Conservation (phyloP, 2,113 vertebrate genomes). For the Tragelaphus scriptus region DNA sequence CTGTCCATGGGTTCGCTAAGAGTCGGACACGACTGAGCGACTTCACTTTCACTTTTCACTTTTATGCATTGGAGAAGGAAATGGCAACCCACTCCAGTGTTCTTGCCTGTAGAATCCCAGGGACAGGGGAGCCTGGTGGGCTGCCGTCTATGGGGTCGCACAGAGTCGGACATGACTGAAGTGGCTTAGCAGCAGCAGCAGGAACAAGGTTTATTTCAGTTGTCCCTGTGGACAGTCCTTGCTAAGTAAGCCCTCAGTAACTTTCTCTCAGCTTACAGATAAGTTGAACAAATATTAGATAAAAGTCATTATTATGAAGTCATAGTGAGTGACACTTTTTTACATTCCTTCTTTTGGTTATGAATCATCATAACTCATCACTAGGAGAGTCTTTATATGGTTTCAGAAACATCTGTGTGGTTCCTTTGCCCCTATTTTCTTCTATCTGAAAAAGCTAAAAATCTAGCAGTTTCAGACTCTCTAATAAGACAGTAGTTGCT, state of each 20-base stretch:
- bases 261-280: neutral
- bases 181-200: neutral
- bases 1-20: too few relatives aligned
- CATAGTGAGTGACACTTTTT: neutral
- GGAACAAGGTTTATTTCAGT: slow-evolving; percentile 32
- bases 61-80: too few relatives aligned
- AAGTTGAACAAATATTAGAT: neutral
- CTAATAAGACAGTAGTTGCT: neutral
- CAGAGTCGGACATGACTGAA: too few relatives aligned
- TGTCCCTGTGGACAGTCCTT: neutral
- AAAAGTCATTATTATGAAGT: neutral
- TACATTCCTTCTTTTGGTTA: neutral
- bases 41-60: too few relatives aligned
- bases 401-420: neutral
- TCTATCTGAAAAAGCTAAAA: neutral
- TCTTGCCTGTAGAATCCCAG: too few relatives aligned
- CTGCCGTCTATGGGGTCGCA: too few relatives aligned
- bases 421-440: neutral
- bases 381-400: neutral
- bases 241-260: neutral
- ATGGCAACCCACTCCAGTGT: too few relatives aligned
- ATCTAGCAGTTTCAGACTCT: slow-evolving; percentile 16
- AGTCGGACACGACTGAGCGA: too few relatives aligned
- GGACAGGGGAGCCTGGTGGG: too few relatives aligned
- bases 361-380: neutral